These are phyloP conservation scores for Myotis daubentonii DNA, from an alignment of 2,797 vertebrate species.

Conservation along the genomic window DNA sequence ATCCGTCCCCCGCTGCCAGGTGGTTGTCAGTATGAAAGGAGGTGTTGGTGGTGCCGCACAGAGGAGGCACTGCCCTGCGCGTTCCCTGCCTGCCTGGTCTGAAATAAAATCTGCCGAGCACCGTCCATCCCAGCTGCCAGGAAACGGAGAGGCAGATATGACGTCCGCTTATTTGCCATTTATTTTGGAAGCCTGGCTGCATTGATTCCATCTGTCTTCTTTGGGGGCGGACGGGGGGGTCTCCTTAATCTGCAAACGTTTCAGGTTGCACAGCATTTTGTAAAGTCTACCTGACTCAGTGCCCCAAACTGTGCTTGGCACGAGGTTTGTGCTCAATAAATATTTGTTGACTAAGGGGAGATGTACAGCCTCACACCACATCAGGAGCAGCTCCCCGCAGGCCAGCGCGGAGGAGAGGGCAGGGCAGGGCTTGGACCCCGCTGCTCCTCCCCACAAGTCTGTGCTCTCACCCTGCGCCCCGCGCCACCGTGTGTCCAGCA, in stretches of 20 bases:
- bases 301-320: neutral
- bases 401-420: neutral
- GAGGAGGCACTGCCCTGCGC: fast-evolving
- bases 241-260: neutral
- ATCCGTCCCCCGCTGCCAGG: no score
- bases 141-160: fast-evolving
- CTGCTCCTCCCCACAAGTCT: neutral
- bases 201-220: neutral
- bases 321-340: neutral
- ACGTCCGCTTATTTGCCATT: neutral
- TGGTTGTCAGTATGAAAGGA: fast-evolving
- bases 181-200: neutral
- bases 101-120: neutral
- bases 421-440: fast-evolving
- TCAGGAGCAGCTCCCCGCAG: neutral
- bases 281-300: neutral
- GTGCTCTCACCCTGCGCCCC: neutral
- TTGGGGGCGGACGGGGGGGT: neutral
- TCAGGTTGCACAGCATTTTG: neutral
- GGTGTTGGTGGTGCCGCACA: fast-evolving
- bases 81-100: neutral
- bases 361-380: neutral
- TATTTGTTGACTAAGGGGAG: neutral
- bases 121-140: neutral
- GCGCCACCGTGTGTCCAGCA: neutral